These are phyloP conservation scores for Noctua fimbriata DNA, from an alignment of 2,888 invertebrate genomes.

Conservation along the genomic window DNA sequence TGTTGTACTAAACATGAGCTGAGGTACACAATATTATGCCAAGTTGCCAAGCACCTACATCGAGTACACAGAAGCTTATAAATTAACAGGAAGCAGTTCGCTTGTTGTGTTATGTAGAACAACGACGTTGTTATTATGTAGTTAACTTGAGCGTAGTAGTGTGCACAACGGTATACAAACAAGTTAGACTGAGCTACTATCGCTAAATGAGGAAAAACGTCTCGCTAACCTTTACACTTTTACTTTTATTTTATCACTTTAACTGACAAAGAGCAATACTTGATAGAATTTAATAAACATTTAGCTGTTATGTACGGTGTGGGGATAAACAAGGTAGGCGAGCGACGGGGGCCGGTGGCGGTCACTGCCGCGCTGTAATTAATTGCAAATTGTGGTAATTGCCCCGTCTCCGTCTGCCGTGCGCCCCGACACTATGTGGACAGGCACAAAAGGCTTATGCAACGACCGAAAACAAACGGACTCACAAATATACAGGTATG, in stretches of 20 bases:
- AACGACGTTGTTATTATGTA: constrained; percentile 41
- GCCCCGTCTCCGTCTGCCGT: constrained; percentile 68
- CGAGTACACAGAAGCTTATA: constrained; percentile 34
- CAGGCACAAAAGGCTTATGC: constrained; percentile 8
- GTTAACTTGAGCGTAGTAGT: constrained; percentile 6
- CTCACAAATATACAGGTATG: neutral
- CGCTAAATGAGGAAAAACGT: neutral
- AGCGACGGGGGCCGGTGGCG: constrained; percentile 66
- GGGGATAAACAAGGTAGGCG: constrained; percentile 69
- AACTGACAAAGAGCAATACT: constrained; percentile 33
- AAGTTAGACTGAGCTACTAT: neutral
- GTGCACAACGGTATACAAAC: neutral
- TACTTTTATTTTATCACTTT: neutral
- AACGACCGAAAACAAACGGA: neutral
- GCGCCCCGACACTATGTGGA: constrained; percentile 18
- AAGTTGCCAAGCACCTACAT: constrained; percentile 42
- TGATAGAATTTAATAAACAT: constrained; percentile 68
- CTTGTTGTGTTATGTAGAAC: constrained; percentile 37
- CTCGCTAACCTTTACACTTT: neutral
- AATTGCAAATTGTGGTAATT: constrained; percentile 83
- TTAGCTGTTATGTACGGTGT: constrained; percentile 60
- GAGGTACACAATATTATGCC: constrained; percentile 43
- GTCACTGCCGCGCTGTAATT: constrained; percentile 76
- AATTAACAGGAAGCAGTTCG: constrained; percentile 40
- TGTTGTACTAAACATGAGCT: constrained; percentile 28